A percentile compares a stretch with the other conserved stretches of the same genome.
Conservation (phyloP, 2,113 vertebrate genomes). For the Alouatta palliata region DNA sequence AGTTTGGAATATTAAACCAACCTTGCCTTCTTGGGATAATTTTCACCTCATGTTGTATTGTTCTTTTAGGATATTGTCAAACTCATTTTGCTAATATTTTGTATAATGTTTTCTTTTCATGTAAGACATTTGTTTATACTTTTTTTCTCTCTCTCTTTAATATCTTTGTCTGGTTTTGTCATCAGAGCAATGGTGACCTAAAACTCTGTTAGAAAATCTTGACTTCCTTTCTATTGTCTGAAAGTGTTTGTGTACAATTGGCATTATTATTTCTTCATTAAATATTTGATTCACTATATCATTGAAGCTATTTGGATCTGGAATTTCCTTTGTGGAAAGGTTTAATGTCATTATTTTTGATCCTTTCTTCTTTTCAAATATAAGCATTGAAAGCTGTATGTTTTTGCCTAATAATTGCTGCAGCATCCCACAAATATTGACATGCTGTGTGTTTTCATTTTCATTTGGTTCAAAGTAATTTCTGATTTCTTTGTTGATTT, state of each 20-base stretch:
- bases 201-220: background rate
- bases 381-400: background rate
- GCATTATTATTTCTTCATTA: background rate
- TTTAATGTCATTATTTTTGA: background rate
- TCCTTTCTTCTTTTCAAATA: background rate
- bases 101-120: background rate
- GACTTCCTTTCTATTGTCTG: background rate
- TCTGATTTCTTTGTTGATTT: background rate
- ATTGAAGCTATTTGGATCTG: background rate
- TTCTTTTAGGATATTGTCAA: background rate
- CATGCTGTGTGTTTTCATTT: background rate
- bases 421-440: background rate
- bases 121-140: background rate
- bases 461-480: background rate
- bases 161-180: background rate
- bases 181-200: background rate
- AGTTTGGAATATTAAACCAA: background rate
- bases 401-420: background rate
- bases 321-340: background rate
- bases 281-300: background rate
- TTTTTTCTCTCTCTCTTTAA: background rate
- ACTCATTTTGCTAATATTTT: background rate
- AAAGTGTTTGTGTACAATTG: background rate
- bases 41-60: background rate
- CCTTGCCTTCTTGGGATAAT: background rate